Conservation (phyloP, 2,113 vertebrate species). For the Pseudorectes ferrugineus region DNA sequence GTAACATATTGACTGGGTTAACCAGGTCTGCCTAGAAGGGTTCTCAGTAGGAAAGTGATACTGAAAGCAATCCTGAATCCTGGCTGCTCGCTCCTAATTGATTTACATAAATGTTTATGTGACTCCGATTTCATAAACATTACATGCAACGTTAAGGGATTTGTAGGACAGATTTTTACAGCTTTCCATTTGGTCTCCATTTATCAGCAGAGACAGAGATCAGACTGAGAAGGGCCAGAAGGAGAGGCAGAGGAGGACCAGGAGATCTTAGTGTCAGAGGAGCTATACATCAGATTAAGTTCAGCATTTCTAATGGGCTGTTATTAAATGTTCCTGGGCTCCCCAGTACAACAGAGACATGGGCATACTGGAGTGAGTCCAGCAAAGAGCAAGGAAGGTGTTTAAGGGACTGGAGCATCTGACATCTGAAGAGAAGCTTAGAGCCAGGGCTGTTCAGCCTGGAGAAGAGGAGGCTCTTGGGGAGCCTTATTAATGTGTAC, state of each 20-base stretch:
- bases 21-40: not conserved
- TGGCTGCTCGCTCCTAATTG: not conserved
- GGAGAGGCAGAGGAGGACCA: not conserved
- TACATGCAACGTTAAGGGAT: not conserved
- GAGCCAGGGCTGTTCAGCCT: not conserved
- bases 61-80: not conserved
- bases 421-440: not conserved
- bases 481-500: not conserved
- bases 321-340: not conserved
- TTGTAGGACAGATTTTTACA: slow-evolving; percentile 3
- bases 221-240: not conserved
- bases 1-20: slow-evolving; percentile 13
- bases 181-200: not conserved
- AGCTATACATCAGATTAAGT: not conserved
- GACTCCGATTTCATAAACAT: slow-evolving; percentile 28
- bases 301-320: not conserved
- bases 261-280: not conserved
- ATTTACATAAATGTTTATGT: slow-evolving; percentile 50
- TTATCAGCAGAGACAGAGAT: not conserved
- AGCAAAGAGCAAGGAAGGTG: not conserved
- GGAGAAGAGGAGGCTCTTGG: not conserved
- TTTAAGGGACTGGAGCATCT: not conserved
- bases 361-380: not conserved
- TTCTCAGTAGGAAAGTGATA: slow-evolving; percentile 33
- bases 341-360: not conserved